Base-by-base conservation (phyloP, 35 echinoderm and acorn worm genomes). In the Ophiothrix spiculata region DNA sequence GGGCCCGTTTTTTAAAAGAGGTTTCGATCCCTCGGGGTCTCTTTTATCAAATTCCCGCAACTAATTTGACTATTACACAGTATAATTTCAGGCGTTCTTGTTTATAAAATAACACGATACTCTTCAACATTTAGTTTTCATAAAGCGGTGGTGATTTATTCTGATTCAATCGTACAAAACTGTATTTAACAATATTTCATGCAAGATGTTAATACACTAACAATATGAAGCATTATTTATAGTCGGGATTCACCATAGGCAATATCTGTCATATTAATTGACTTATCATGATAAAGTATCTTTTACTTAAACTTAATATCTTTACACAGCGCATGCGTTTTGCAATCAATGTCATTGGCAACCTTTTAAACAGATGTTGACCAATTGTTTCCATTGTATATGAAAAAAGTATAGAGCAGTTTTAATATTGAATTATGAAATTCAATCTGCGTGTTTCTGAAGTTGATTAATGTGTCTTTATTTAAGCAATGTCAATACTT, bases 121-220 rank as follows among this genome's bases (percentile, higher is more conserved):
- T 69, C 60, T 69, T 4, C 3, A 15, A 69, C 16, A 69, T 69
- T 49, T 15, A 15, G 29, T 69, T 69, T 69, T 69, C 60, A 10
- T 25, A 69, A 69, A 69, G 60, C 60, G 60, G 60, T 69, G 60
- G 60, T 69, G 60, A 69, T 69, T 69, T 69, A 69, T 69, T 69
- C 60, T 69, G 60, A 69, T 69, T 25, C 60, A 69, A 69, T 69
- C 25, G 60, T 69, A 69, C 60, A 69, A 69, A 69, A 69, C 3
- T 12, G 60, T 69, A 15, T 54, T 54, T 54, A 69, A n/a, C n/a
- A n/a, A n/a, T n/a, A n/a, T n/a, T 69, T 1, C 60, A 69, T 69
- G 4, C 23, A 69, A 25, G 60, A 69, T 4, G 8, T 25, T 2
- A 69, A 69, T 69, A 69, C 60, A 69, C 17, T 15, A 69, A 69